Evolutionary conservation across 2,888 invertebrate species (phyloP).

Genomic region (Cephus pygmeus): DNA sequence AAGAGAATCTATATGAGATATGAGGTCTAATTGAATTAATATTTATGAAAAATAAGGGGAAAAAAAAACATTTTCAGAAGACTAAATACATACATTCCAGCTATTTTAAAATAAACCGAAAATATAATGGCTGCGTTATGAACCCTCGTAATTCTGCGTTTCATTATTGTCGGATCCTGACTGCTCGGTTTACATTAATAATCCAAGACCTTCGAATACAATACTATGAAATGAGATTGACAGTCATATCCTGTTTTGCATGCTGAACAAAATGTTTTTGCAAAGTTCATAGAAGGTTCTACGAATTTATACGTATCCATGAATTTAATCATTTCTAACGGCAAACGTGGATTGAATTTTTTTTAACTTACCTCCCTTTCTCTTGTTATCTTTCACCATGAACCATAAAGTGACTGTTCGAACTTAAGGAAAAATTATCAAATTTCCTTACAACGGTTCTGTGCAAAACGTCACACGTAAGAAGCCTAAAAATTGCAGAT

Average conservation of each 20-base stretch:
- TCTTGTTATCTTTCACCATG: neutral
- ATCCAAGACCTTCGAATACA: neutral
- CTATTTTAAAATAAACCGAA: neutral
- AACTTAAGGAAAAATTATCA: neutral
- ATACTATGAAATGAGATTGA: neutral
- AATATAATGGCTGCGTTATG: neutral
- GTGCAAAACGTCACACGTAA: neutral
- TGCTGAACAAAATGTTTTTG: neutral
- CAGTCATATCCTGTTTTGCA: neutral
- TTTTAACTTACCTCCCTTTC: neutral
- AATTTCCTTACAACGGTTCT: neutral
- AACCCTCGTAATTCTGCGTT: neutral
- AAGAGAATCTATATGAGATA: neutral
- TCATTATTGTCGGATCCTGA: neutral
- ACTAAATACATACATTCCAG: neutral
- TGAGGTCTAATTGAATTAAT: neutral
- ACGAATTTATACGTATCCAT: neutral
- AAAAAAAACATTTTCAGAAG: neutral
- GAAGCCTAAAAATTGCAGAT: neutral
- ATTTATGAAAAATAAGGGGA: neutral
- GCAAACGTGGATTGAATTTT: neutral
- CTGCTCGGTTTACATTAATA: neutral
- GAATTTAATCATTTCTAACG: neutral
- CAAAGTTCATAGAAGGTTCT: neutral
- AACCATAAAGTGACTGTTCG: neutral